phyloP scores from a whole-genome alignment of 2,113 vertebrate genomes.

The Siniperca chuatsi region DNA sequence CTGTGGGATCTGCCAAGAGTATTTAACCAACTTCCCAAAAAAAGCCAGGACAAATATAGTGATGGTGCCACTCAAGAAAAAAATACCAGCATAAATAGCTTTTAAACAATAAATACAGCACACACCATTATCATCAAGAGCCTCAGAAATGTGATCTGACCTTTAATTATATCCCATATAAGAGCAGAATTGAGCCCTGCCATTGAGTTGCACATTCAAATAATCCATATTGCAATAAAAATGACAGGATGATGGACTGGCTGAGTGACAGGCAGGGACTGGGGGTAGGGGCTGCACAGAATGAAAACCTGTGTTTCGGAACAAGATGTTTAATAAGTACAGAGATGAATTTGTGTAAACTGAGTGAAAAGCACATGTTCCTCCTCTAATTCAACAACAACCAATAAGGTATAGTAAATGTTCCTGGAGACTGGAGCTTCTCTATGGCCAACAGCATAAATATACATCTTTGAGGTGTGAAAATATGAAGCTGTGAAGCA shows the following conservation, averaged over 20 bases:
- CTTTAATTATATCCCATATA: background rate
- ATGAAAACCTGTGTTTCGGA: background rate
- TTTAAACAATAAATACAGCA: background rate
- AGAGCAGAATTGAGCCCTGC: conserved; percentile 11
- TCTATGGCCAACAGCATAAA: conserved; percentile 1
- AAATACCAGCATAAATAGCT: background rate
- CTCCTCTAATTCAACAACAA: background rate
- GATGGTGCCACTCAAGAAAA: background rate
- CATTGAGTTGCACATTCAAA: conserved; percentile 22
- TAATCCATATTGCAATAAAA: conserved; percentile 58
- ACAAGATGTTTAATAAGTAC: conserved; percentile 5
- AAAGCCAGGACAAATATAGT: conserved; percentile 34
- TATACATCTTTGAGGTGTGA: conserved; percentile 5
- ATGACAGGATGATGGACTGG: background rate
- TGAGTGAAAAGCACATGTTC: background rate
- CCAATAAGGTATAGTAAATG: background rate
- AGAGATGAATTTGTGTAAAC: background rate
- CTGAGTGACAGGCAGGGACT: background rate
- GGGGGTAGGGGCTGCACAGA: background rate
- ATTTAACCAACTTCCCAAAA: conserved; percentile 22
- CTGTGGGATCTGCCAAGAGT: conserved; percentile 36
- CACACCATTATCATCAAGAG: background rate
- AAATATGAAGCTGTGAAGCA: conserved; percentile 20
- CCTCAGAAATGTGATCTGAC: background rate
- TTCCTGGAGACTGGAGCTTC: background rate